These are phyloP conservation scores for Drosophila repleta DNA, from an alignment of 1,140 invertebrate genomes.

Conservation along the genomic window DNA sequence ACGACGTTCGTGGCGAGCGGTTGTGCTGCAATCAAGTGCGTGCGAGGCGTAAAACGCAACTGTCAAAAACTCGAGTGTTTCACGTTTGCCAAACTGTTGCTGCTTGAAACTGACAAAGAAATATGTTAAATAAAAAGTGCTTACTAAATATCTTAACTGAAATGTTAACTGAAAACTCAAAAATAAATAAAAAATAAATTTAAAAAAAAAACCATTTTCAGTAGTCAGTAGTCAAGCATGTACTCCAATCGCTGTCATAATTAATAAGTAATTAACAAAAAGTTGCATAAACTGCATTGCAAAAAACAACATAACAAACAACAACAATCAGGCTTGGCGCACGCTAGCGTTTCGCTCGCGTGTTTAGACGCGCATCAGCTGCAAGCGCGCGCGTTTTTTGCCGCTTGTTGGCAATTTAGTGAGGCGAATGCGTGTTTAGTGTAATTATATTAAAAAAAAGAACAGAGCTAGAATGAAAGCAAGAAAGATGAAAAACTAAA, in stretches of 20 bases:
- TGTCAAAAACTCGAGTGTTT: slow-evolving; percentile 9
- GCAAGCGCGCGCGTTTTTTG: slow-evolving; percentile 56
- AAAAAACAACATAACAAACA: slow-evolving; percentile 13
- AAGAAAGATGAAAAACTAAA: slow-evolving; percentile 40
- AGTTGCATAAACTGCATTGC: slow-evolving; percentile 38
- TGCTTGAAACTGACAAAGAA: neutral
- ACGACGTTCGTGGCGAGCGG: slow-evolving; percentile 67
- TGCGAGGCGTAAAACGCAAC: neutral
- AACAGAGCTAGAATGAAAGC: slow-evolving; percentile 12
- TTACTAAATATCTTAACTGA: too few species aligned
- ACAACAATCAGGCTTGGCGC: slow-evolving; percentile 17
- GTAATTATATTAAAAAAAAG: slow-evolving; percentile 81
- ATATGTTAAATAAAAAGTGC: too few species aligned
- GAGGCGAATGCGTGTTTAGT: slow-evolving; percentile 60
- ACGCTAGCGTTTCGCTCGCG: slow-evolving; percentile 45
- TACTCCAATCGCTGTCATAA: neutral
- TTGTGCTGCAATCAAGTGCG: slow-evolving; percentile 19
- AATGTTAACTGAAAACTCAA: neutral
- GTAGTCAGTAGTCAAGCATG: too few species aligned
- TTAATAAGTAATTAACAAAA: slow-evolving; percentile 33
- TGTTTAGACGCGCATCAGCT: slow-evolving; percentile 39
- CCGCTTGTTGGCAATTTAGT: slow-evolving; percentile 68
- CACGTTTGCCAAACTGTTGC: slow-evolving; percentile 30
- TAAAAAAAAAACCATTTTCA: too few species aligned
- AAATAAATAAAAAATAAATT: neutral